A percentile compares a stretch with the other conserved stretches of the same genome.
Evolutionary conservation across 2,797 vertebrate species (phyloP).

Genomic region (Naso thynnoides): DNA sequence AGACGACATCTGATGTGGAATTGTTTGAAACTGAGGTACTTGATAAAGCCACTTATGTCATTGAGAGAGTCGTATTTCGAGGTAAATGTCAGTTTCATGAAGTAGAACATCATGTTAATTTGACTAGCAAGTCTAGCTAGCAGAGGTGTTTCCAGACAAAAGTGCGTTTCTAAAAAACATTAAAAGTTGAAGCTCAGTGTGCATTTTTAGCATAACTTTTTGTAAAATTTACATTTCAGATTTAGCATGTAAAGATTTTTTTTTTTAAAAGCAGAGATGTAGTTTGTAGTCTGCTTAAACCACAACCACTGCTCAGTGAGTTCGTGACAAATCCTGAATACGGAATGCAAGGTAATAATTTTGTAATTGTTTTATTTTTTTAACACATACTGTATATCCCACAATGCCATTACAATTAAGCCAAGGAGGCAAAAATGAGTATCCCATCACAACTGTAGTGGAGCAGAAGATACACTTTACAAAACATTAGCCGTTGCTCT

Average conservation of each 20-base stretch:
- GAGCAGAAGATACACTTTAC: not conserved
- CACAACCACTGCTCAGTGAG: not conserved
- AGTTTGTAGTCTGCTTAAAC: not conserved
- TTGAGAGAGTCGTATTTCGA: not conserved
- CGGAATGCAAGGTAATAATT: not conserved
- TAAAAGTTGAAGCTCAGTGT: not conserved
- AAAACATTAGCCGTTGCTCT: not conserved
- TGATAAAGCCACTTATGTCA: not conserved
- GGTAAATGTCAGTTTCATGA: not conserved
- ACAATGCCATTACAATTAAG: not conserved
- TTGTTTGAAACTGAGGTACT: not conserved
- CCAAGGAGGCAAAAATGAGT: slow-evolving; percentile 29
- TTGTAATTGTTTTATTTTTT: slow-evolving; percentile 5
- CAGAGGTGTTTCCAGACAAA: not conserved
- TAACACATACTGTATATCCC: not conserved
- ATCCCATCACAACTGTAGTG: slow-evolving; percentile 4
- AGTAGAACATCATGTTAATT: not conserved
- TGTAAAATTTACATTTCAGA: too few species aligned
- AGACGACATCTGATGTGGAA: not conserved
- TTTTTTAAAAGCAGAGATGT: too few species aligned
- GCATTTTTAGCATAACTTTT: not conserved
- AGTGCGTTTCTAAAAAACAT: not conserved
- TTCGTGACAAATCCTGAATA: not conserved
- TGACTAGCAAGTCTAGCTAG: not conserved
- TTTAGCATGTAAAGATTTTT: too few species aligned